phyloP scores from a whole-genome alignment of 2,888 invertebrate genomes.

The Sepiola atlantica region DNA sequence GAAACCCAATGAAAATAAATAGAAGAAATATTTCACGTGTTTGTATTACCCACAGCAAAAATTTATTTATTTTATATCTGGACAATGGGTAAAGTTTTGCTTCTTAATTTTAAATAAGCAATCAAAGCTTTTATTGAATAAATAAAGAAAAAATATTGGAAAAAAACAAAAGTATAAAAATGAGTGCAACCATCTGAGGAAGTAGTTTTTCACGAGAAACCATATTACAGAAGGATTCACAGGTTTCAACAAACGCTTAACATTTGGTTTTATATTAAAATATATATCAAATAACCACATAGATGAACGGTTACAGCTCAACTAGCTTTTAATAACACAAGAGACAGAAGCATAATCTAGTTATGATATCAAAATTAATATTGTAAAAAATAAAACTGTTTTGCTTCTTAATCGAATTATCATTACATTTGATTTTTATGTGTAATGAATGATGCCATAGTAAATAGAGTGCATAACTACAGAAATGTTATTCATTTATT shows the following conservation, averaged over 20 bases:
- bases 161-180: neutral
- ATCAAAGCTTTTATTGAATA: neutral
- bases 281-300: neutral
- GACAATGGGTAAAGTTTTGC: neutral
- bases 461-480: no score
- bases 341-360: neutral
- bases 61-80: neutral
- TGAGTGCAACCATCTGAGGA: neutral
- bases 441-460: neutral
- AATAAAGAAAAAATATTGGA: neutral
- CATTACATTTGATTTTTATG: neutral
- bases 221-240: constrained; percentile 1
- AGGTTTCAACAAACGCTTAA: neutral
- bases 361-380: neutral
- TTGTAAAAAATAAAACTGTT: neutral
- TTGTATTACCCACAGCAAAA: neutral
- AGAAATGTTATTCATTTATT: no score
- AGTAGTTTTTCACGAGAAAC: neutral
- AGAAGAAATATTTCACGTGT: neutral
- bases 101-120: neutral
- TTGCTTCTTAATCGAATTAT: neutral
- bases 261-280: neutral
- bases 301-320: neutral
- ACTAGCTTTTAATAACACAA: neutral
- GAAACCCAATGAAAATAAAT: neutral